Evolutionary conservation across 2,797 vertebrate genomes (phyloP), one percentile per base, ranked within the genome.

Genomic region (Acrossocheilus fasciatus): DNA sequence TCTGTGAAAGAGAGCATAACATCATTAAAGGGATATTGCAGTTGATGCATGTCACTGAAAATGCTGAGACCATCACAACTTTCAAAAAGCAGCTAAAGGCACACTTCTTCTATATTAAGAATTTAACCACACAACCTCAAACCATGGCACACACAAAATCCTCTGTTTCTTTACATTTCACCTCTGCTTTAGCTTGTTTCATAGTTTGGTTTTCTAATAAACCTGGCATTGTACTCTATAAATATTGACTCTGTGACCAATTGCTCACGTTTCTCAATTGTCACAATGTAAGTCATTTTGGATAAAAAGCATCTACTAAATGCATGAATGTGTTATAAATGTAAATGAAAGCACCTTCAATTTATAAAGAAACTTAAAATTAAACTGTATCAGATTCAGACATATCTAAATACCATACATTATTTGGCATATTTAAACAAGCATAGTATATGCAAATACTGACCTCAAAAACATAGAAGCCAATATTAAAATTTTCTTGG

Each of bases 401-500:
- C 26, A 26, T 64, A 30, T 1, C 0, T 14, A 57, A 57, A n/a
- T 23, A 57, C 54, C 8, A 23, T 10, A 57, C 8, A 59, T 52
- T 6, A 52, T 18, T 18, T 17, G 17, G 17, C 50, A 18, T 52
- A 52, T 52, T 52, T 52, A 52, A 50, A 50, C 2, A 50, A 50
- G 66, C 30, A 77, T 39, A 14, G 30, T n/a, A 18, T 41, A 20
- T 14, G 43, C 20, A 47, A n/a, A 36, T 17, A 87, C 87, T 86
- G 54, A 84, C 89, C 89, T 90, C 70, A 78, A 82, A 90, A 70
- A 90, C 74, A 78, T 54, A 70, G 78, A 90, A 84, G 30, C 89
- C 86, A 79, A 79, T 64, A 43, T 17, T 4, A 45, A 26, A 64
- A 79, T 79, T 10, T 3, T 30, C 4, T 43, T 64, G 57, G 54